Conservation (phyloP, 2,113 vertebrate species). For the Cynocephalus volans region DNA sequence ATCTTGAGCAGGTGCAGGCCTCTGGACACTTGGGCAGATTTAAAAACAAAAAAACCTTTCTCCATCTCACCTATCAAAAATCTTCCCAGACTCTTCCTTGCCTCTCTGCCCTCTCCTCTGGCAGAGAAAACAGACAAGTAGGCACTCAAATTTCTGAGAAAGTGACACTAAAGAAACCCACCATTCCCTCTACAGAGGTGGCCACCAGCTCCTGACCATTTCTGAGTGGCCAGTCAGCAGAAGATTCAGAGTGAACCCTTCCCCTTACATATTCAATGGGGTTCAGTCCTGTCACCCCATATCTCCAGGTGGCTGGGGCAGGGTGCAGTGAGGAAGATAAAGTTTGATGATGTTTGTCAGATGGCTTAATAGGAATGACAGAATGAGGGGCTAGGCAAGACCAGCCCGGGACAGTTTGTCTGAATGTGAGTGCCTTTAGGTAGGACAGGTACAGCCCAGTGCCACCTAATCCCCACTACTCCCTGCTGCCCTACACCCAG, state of each 20-base stretch:
- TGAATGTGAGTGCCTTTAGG: neutral
- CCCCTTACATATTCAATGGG: neutral
- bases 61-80: neutral
- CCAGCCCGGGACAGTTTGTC: neutral
- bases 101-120: neutral
- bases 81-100: neutral
- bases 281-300: neutral
- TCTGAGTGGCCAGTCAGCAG: neutral
- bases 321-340: neutral
- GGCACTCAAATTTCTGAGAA: neutral
- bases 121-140: neutral
- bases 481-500: neutral
- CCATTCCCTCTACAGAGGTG: fast-evolving
- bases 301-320: neutral
- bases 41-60: neutral
- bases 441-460: too few relatives aligned
- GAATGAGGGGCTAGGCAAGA: neutral
- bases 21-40: neutral
- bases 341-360: neutral
- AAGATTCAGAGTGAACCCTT: neutral
- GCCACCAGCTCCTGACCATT: neutral
- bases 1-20: neutral
- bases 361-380: neutral
- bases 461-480: neutral
- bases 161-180: neutral